Evolutionary conservation across 1,140 invertebrate genomes (phyloP).

Genomic region (Drosophila ironensis): DNA sequence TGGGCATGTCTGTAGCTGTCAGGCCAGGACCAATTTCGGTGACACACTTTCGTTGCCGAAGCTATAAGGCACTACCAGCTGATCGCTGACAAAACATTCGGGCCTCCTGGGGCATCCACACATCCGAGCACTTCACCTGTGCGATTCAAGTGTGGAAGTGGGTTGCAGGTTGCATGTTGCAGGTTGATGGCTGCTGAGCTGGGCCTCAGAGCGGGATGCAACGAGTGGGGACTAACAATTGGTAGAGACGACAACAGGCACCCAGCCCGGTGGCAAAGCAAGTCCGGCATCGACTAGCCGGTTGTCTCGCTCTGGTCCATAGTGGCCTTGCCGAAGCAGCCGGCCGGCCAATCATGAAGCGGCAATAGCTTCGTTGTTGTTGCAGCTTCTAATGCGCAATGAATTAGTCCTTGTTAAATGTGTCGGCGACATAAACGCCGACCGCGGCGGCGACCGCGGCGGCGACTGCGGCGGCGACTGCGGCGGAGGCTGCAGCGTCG

Average conservation of each 20-base stretch:
- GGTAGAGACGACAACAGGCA: not conserved
- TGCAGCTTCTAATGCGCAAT: conserved; percentile 60
- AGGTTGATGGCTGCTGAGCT: not conserved
- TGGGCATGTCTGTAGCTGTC: no score
- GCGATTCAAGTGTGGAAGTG: not conserved
- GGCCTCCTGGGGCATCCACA: not conserved
- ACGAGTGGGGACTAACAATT: no score
- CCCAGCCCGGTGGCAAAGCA: not conserved
- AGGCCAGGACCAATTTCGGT: not conserved
- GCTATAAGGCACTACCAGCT: no score
- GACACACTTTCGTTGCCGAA: not conserved
- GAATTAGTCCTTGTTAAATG: conserved; percentile 81
- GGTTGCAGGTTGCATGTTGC: not conserved
- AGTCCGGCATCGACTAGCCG: not conserved
- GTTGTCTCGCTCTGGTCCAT: conserved; percentile 33
- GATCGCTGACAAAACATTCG: not conserved
- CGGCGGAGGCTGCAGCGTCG: not conserved
- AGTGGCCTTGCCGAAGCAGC: not conserved
- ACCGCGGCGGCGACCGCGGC: not conserved
- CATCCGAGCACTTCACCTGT: not conserved
- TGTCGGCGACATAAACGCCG: conserved; percentile 36
- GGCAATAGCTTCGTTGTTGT: conserved; percentile 52
- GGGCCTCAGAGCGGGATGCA: not conserved
- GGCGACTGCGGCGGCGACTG: not conserved
- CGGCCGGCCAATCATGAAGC: conserved; percentile 38